Base-by-base conservation (phyloP, 2,113 vertebrate genomes). In the Catagonus wagneri region DNA sequence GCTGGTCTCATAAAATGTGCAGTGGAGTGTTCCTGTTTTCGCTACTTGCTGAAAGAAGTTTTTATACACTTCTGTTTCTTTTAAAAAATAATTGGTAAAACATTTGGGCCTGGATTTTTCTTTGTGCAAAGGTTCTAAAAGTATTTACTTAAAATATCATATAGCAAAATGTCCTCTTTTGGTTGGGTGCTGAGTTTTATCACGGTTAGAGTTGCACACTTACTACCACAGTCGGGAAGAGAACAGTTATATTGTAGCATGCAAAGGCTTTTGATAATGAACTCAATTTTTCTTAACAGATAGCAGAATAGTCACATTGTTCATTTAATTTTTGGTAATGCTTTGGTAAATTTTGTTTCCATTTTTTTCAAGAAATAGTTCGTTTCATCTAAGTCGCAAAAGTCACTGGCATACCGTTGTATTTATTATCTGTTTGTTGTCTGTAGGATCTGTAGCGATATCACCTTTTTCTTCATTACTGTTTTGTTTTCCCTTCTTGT, bases 41-140 rank as follows among this genome's bases (percentile, higher is more conserved):
- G 44, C 16, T 75, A 0, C 58, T 88, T 89, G 83, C 52, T 96
- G 76, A 90, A 83, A 58, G 44, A 56, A 75, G 25, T 95, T 87
- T 58, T 58, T 76, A 5, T 71, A 60, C 75, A 14, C 76, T 93
- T 72, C 93, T 78, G 50, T 89, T 90, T 83, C 27, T 95, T 89
- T 94, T 66, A 23, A 80, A 89, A 89, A 93, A 75, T 61, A 89
- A 63, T 36, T 29, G 72, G 69, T 74, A 29, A 34, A 94, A 90
- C 25, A 39, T 72, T 86, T 95, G 58, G 63, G 80, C 39, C 74
- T 83, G 23, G 27, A 56, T 19, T 81, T 92, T 83, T 89, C 66
- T 94, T 93, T 86, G 78, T 52, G 39, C 44, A 68, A 68, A 86
- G 6, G 50, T 69, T 88, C 20, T 85, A 32, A 91, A 34, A 36